A percentile compares a stretch with the other conserved stretches of the same genome.
phyloP scores from a whole-genome alignment of 1,140 invertebrate genomes.

The Phymorhynchus buccinoides region DNA sequence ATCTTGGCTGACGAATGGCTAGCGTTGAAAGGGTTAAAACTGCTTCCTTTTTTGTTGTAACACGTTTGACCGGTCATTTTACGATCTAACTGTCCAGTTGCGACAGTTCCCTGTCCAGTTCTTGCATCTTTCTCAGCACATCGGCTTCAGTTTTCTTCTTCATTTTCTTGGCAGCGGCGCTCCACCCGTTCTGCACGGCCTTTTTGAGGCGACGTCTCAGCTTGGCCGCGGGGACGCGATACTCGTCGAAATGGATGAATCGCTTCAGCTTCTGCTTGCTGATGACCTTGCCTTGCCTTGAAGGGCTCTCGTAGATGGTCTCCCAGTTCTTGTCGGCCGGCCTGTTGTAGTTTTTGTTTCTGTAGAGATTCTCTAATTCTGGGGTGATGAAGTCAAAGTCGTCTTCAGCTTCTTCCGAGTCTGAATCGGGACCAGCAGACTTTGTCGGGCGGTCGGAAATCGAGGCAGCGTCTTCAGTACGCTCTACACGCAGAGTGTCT shows the following conservation, averaged over 20 bases:
- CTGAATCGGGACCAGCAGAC: background rate
- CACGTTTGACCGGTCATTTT: no score
- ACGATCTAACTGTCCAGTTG: background rate
- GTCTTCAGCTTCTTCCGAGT: background rate
- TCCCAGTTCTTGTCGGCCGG: background rate
- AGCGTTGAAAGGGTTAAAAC: no score
- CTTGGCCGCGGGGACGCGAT: background rate
- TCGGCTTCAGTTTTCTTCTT: background rate
- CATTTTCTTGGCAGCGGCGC: background rate
- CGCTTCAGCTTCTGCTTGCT: slow-evolving; percentile 1
- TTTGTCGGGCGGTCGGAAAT: background rate
- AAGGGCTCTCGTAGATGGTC: background rate
- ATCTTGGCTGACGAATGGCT: no score
- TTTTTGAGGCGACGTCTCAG: background rate
- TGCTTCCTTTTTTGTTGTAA: no score
- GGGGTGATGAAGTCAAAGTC: background rate
- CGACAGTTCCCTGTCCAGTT: background rate
- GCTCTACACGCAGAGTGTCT: background rate
- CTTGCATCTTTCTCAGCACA: background rate
- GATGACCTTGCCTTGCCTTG: background rate
- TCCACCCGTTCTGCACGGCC: background rate
- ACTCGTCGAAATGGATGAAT: background rate
- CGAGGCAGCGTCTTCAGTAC: background rate
- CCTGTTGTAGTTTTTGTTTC: background rate
- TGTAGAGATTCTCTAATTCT: background rate